A percentile compares a stretch with the other conserved stretches of the same genome.
phyloP scores from a whole-genome alignment of 1,140 invertebrate species.

The Tribolium castaneum region DNA sequence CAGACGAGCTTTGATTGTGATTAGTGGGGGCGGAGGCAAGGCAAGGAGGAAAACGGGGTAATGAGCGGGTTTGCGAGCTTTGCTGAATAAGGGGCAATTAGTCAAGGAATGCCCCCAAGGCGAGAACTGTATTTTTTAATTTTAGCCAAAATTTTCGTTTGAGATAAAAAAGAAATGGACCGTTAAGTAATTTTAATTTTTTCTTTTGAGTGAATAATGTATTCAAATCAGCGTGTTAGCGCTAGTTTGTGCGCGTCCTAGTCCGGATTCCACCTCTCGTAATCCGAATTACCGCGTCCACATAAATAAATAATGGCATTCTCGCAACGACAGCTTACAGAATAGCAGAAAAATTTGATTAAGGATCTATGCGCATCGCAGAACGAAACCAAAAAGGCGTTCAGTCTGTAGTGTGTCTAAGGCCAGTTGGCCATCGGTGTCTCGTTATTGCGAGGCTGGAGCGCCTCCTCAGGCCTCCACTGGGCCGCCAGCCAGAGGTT shows the following conservation, averaged over 20 bases:
- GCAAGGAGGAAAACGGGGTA: neutral
- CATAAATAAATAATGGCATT: conserved; percentile 59
- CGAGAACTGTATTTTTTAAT: too few relatives aligned
- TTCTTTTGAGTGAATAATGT: too few relatives aligned
- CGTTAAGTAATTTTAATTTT: too few relatives aligned
- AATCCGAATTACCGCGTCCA: conserved; percentile 51
- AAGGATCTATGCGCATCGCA: conserved; percentile 61
- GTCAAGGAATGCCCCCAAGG: too few relatives aligned
- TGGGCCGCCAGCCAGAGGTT: conserved; percentile 54
- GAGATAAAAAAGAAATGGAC: too few relatives aligned
- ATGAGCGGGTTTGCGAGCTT: neutral
- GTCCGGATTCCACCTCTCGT: too few relatives aligned
- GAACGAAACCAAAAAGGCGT: conserved; percentile 58
- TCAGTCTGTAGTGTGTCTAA: conserved; percentile 62
- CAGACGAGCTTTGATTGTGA: conserved; percentile 22
- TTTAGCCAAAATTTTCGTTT: too few relatives aligned
- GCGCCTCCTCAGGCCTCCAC: conserved; percentile 5
- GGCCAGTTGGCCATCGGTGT: conserved; percentile 52
- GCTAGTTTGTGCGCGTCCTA: conserved; percentile 5
- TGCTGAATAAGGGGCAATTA: too few relatives aligned
- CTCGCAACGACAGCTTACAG: conserved; percentile 58
- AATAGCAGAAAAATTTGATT: conserved; percentile 62
- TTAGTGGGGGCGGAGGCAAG: neutral
- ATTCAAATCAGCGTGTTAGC: neutral
- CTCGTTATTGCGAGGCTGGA: neutral